Conservation (phyloP, 2,888 invertebrate species). For the Hermaeophaga mercurialis region DNA sequence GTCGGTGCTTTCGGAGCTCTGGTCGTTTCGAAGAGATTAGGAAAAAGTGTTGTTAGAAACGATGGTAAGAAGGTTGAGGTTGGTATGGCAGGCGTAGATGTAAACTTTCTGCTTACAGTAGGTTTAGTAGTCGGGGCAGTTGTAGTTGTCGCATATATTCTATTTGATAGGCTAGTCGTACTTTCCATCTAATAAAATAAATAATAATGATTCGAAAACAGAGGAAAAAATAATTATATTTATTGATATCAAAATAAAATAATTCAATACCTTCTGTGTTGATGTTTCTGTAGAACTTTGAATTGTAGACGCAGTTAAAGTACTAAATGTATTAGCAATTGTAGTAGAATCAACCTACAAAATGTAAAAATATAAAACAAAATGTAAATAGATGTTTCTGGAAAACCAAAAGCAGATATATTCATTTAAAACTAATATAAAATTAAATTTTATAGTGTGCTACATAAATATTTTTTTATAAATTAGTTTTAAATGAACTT, state of each 20-base stretch:
- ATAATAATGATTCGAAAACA: no score
- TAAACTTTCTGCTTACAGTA: slow-evolving; percentile 34
- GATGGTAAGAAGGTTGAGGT: slow-evolving; percentile 50
- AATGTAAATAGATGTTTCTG: no score
- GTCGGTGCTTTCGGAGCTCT: slow-evolving; percentile 33
- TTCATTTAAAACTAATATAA: no score
- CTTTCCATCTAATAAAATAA: slow-evolving; percentile 21
- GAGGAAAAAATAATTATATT: slow-evolving; percentile 12
- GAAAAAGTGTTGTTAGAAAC: slow-evolving; percentile 44
- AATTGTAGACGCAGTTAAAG: slow-evolving; percentile 18
- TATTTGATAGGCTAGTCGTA: slow-evolving; percentile 34
- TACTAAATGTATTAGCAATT: slow-evolving; percentile 16
- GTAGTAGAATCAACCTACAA: slow-evolving; percentile 20
- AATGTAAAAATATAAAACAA: slow-evolving; percentile 6
- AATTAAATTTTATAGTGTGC: no score
- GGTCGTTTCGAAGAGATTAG: slow-evolving; percentile 42
- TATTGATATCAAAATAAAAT: slow-evolving; percentile 29
- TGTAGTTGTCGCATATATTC: slow-evolving; percentile 23
- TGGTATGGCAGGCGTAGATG: slow-evolving; percentile 40
- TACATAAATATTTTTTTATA: no score
- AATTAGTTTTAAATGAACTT: no score
- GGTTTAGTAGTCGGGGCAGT: slow-evolving; percentile 18
- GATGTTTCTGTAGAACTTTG: slow-evolving; percentile 42
- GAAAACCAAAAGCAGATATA: no score
- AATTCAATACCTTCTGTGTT: slow-evolving; percentile 25